phyloP scores from a whole-genome alignment of 2,113 vertebrate genomes.

The Corydoras maculifer region DNA sequence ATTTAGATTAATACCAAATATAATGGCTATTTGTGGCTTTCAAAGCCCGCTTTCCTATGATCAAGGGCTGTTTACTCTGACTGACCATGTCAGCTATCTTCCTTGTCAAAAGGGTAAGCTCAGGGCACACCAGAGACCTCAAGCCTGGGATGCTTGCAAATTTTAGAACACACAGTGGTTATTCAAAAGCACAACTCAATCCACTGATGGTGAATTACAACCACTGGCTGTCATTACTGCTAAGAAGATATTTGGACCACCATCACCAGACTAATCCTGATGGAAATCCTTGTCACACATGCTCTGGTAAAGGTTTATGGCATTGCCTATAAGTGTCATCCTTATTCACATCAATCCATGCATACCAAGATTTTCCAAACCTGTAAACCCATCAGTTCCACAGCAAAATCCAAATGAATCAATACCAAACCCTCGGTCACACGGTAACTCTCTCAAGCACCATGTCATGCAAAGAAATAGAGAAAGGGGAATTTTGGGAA shows the following conservation, averaged over 20 bases:
- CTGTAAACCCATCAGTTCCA: conserved; percentile 57
- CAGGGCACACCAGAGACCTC: conserved; percentile 33
- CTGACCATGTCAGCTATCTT: conserved; percentile 50
- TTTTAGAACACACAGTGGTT: not conserved
- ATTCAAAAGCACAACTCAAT: not conserved
- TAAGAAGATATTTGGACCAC: conserved; percentile 22
- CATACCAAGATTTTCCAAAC: conserved; percentile 30
- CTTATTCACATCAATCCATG: conserved; percentile 40
- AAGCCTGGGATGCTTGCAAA: conserved; percentile 34
- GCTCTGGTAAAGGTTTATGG: conserved; percentile 48
- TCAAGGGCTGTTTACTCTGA: conserved; percentile 59
- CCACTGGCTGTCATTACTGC: not conserved
- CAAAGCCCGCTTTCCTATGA: conserved; percentile 57
- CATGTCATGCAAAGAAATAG: not conserved
- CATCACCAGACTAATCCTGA: conserved; percentile 50
- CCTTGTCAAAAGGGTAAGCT: conserved; percentile 40
- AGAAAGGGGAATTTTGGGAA: conserved; percentile 18
- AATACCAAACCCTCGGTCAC: conserved; percentile 44
- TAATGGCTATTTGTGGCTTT: conserved; percentile 60
- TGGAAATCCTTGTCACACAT: conserved; percentile 51
- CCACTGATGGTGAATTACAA: too few relatives aligned
- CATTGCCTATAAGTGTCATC: conserved; percentile 39
- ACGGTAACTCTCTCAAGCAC: conserved; percentile 27
- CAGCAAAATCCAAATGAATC: conserved; percentile 54
- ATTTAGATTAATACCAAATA: conserved; percentile 68